Evolutionary conservation across 1,140 invertebrate genomes (phyloP), one percentile per base, ranked within the genome.

Genomic region (Lordiphosa clarofinis): DNA sequence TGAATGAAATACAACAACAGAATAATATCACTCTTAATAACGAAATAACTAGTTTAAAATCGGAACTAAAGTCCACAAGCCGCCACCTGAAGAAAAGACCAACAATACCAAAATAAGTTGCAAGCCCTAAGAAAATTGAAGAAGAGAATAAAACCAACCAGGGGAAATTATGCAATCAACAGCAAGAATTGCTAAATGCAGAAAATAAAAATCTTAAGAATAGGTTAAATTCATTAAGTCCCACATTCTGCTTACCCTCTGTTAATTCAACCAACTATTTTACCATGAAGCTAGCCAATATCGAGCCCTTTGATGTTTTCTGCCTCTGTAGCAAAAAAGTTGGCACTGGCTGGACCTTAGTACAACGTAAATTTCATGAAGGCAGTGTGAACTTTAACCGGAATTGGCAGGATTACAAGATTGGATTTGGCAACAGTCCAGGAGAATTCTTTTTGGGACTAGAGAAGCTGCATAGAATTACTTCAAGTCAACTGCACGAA

Each of bases 401-500:
- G 4, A 37, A 19, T 7, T 59, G 49, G 49, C 3, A 4, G 1
- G 7, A 36, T 1, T 59, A 38, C 4, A 31, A 21, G n/a, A 28
- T 11, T 24, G 56, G 50, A 21, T 44, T 59, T 13, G 50, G 50
- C 0, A 28, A 12, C 3, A 0, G 19, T 2, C 37, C 4, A 0
- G 4, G 3, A n/a, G 13, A 55, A 9, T 44, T 31, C 7, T 55
- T 59, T 8, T 5, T 59, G 3, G 56, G 49, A 0, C 40, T 59
- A 15, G 33, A 59, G 9, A 59, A 55, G 28, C 31, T 59, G 1
- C 9, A 54, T n/a, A 12, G 2, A 19, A 12, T 59, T 1, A 59
- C 39, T 4, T 11, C 12, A 11, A 2, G 0, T 0, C 8, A n/a
- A 2, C 35, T 33, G 1, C 49, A 54, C 9, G 5, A 37, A 9